A percentile compares a stretch with the other conserved stretches of the same genome.
These are phyloP conservation scores for Anguilla pacifica DNA, from an alignment of 2,797 vertebrate genomes.

Conservation along the genomic window DNA sequence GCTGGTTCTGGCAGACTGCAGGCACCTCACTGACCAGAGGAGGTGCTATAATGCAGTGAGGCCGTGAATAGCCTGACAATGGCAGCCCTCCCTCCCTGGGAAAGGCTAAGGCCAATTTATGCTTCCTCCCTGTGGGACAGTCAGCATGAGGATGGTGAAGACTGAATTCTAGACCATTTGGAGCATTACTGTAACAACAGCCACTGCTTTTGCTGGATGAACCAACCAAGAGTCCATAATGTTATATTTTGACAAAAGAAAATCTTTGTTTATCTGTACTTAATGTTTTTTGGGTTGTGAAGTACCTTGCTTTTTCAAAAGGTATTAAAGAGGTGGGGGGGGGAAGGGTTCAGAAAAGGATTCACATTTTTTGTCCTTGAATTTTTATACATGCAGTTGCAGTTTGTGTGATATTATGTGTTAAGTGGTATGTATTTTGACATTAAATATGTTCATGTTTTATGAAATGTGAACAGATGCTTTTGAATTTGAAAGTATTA, in stretches of 20 bases:
- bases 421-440: neutral
- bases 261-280: neutral
- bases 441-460: slow-evolving; percentile 8
- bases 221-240: neutral
- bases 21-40: neutral
- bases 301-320: neutral
- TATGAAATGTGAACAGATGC: neutral
- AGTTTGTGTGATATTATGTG: neutral
- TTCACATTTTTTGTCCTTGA: neutral
- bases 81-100: neutral
- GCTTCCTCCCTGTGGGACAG: neutral
- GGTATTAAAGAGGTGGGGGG: neutral
- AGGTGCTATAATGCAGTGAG: neutral
- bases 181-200: neutral
- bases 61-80: neutral
- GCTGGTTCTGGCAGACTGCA: neutral
- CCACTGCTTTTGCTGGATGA: neutral
- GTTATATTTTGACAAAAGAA: neutral
- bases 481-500: neutral
- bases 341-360: neutral
- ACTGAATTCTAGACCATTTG: neutral
- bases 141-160: neutral
- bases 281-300: neutral
- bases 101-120: neutral
- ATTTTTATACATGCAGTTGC: neutral